phyloP scores from a whole-genome alignment of 2,888 invertebrate genomes.

The Netelia inedita region DNA sequence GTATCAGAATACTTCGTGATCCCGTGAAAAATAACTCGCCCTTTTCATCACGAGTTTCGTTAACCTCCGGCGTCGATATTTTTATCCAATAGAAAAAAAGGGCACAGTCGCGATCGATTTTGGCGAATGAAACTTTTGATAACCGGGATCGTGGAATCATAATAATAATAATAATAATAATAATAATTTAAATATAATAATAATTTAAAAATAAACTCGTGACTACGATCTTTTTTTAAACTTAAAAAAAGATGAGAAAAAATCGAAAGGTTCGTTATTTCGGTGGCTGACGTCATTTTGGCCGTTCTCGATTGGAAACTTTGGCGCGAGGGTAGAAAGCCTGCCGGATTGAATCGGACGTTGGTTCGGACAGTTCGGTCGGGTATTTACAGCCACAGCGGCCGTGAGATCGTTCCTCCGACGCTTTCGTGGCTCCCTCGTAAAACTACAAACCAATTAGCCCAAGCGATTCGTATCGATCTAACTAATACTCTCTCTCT shows the following conservation, averaged over 20 bases:
- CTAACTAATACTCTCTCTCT: constrained; percentile 1
- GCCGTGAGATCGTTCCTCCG: constrained; percentile 41
- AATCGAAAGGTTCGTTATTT: constrained; percentile 44
- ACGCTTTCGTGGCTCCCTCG: constrained; percentile 46
- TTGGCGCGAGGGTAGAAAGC: background rate
- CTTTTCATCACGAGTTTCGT: background rate
- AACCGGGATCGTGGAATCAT: constrained; percentile 32
- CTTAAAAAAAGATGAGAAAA: constrained; percentile 13
- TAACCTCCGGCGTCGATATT: background rate
- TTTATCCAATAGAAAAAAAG: constrained; percentile 17
- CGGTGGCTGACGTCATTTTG: constrained; percentile 54
- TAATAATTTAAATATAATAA: too few relatives aligned
- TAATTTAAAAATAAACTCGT: too few relatives aligned
- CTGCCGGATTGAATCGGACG: constrained; percentile 54
- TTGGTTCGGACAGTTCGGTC: constrained; percentile 57
- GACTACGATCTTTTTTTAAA: background rate
- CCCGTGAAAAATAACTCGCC: constrained; percentile 29
- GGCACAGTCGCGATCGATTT: constrained; percentile 18
- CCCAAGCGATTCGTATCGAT: constrained; percentile 64
- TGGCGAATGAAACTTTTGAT: constrained; percentile 9
- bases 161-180: too few relatives aligned
- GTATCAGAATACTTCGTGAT: background rate
- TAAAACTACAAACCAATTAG: constrained; percentile 67
- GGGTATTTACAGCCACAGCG: constrained; percentile 60
- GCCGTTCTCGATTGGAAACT: constrained; percentile 52